Base-by-base conservation (phyloP, 2,113 vertebrate genomes). In the Misgurnus mizolepis region DNA sequence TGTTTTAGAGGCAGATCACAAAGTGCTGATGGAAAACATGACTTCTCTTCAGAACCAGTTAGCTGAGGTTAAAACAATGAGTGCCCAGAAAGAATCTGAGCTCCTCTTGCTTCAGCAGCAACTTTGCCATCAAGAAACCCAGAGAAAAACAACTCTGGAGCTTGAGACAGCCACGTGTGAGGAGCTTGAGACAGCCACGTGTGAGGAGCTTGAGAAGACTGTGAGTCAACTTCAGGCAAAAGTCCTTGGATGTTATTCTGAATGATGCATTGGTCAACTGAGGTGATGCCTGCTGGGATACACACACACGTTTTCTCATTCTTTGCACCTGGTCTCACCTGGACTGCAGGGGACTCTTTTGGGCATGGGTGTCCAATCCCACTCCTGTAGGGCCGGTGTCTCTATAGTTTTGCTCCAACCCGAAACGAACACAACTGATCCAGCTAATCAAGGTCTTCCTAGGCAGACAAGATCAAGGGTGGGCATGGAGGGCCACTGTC, bases 251-350 rank as follows among this genome's bases (percentile, higher is more conserved):
- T 89, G 89, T 17, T 92, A 89, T 58, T 88, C 92, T 0, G 93
- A 94, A 18, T 91, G 94, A 49, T 91, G 94, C 85, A 98, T 96
- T 65, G 91, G 91, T 0, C 93, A 94, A 95, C 90, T 5, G 95
- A 97, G 91, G 96, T 97, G 89, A 87, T 83, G 73, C 61, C 6
- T 17, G 12, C 65, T 39, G 10, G 22, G 14, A 66, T 27, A 17
- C 40, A 5, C 7, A 47, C 27, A 49, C 1, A 0, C n/a, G 18
- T 39, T 3, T 61, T 6, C 22, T 6, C 14, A 34, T 34, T 34
- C 3, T 50, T 2, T 50, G 49, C 49, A 50, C 49, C 3, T 50
- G 49, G 27, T 34, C 27, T 34, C 3, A 34, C 27, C 3, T 34
- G 27, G 27, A 34, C 27, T 34, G 27, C 1, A 34, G 27, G 1